phyloP scores from a whole-genome alignment of 2,888 invertebrate genomes.

The Lithosia quadra region DNA sequence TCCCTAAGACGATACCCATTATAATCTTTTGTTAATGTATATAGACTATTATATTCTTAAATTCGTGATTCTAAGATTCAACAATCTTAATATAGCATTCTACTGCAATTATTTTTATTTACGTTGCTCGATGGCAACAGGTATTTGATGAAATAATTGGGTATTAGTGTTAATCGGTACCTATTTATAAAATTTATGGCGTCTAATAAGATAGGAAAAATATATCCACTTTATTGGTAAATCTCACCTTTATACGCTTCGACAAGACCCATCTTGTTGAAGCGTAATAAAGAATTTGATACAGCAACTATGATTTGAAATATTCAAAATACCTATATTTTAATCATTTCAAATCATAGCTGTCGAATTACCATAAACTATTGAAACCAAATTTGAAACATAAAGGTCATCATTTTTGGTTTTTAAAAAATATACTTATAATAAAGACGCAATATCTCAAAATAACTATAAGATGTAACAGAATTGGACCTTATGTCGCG shows the following conservation, averaged over 20 bases:
- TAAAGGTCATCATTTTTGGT: background rate
- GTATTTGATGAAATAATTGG: slow-evolving; percentile 6
- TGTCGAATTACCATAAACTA: background rate
- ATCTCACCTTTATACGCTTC: no score
- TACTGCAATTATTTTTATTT: slow-evolving; percentile 13
- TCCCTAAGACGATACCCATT: slow-evolving; percentile 64
- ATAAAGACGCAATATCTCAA: no score
- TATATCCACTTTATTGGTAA: no score
- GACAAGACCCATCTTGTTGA: no score
- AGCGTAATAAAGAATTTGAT: no score
- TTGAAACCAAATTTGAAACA: background rate
- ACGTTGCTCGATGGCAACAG: background rate
- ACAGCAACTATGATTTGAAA: no score
- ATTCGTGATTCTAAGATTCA: slow-evolving; percentile 36
- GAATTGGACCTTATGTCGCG: no score
- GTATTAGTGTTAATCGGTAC: background rate
- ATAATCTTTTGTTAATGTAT: slow-evolving; percentile 38
- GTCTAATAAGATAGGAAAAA: no score
- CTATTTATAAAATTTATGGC: background rate
- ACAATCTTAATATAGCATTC: slow-evolving; percentile 22
- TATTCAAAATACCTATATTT: no score
- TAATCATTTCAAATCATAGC: no score
- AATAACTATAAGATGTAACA: no score
- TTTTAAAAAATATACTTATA: background rate
- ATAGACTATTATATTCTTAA: slow-evolving; percentile 26